Evolutionary conservation across 2,888 invertebrate species (phyloP), one percentile per base, ranked within the genome.

Genomic region (Tinea pellionella): DNA sequence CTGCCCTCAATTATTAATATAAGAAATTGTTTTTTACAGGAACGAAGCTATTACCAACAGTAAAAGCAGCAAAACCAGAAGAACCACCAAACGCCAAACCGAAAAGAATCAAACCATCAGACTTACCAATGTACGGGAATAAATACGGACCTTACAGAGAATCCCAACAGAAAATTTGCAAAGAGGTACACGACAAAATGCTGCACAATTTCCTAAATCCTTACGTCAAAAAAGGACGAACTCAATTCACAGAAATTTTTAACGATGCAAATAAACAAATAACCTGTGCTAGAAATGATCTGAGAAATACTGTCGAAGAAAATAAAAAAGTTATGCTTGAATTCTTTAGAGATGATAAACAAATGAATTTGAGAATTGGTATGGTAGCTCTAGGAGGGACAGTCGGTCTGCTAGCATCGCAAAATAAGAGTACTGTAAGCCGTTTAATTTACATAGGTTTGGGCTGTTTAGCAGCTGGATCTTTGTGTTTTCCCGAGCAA

Each of bases 61-160:
- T 80, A 0, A n/a, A 72, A 9, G 77, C 78, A 0, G 65, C 43
- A 6, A 0, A 41, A 43, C 60, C 65, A 0, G 68, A 68, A 1
- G 41, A 65, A 1, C 77, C 78, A 0, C 60, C 67, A 32, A 76
- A 77, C 0, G 60, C 67, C 37, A 74, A 63, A 59, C 82, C 82
- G 0, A 76, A 80, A 0, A 68, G 68, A 1, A 81, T 81, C 80
- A 79, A 69, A 61, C 79, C 74, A 59, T 70, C 68, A 60, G 82
- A 84, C 1, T 63, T 85, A 0, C 77, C 82, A 0, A 15, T 81
- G 0, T 80, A 83, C 65, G 61, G 68, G 1, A 65, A 69, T 1
- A 82, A 79, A 0, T 79, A 82, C 60, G 64, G 66, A 9, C 73
- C 75, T 0, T 82, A 80, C 62, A 77, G 80, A 61, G 70, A 77